Conservation (phyloP, 1,140 invertebrate species). For the Prorops nasuta region DNA sequence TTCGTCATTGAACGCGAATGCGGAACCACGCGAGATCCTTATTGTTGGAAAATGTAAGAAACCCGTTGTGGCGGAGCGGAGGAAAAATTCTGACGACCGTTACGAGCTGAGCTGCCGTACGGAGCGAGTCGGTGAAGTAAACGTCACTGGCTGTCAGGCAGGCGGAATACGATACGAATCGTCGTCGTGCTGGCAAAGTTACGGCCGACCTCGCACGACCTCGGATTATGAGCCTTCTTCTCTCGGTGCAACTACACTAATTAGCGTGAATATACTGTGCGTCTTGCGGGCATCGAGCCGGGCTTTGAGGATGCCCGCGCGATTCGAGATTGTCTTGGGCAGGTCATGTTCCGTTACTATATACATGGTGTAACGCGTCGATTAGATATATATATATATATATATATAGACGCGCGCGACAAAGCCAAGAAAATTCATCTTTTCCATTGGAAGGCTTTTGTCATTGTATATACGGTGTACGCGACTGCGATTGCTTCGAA, state of each 20-base stretch:
- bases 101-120: slow-evolving; percentile 5
- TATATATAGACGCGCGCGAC: too few relatives aligned
- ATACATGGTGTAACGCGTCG: too few relatives aligned
- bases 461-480: too few relatives aligned
- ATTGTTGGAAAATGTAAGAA: slow-evolving; percentile 30
- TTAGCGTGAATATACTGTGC: slow-evolving; percentile 30
- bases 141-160: neutral
- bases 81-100: slow-evolving; percentile 27
- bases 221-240: slow-evolving; percentile 36
- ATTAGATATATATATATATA: too few relatives aligned
- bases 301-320: too few relatives aligned
- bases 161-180: slow-evolving; percentile 27
- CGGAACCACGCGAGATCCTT: slow-evolving; percentile 6
- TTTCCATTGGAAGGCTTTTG: too few relatives aligned
- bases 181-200: slow-evolving; percentile 28
- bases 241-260: slow-evolving; percentile 30
- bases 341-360: too few relatives aligned
- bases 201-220: slow-evolving; percentile 28
- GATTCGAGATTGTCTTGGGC: too few relatives aligned
- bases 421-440: too few relatives aligned
- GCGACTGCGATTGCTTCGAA: too few relatives aligned
- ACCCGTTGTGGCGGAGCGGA: slow-evolving; percentile 14
- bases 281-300: slow-evolving; percentile 25
- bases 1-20: neutral
- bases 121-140: neutral